Evolutionary conservation across 2,113 vertebrate genomes (phyloP), one percentile per base, ranked within the genome.

Genomic region (Platysteira castanea): DNA sequence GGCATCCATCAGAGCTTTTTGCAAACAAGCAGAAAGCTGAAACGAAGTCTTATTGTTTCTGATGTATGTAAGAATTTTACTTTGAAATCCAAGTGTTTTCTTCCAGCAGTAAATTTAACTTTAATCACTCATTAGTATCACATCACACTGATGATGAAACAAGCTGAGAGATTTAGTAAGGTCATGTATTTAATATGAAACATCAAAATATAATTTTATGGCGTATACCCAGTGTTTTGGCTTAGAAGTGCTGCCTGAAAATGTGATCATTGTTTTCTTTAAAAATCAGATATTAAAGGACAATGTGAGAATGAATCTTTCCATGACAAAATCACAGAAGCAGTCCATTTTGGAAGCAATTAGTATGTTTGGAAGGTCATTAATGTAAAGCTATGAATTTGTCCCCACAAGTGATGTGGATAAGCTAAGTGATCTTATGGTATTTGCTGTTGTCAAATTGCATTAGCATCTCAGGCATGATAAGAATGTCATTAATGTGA

Each of bases 401-500:
- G 35, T 94, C 56, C 81, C 54, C 57, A n/a, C 47, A 63, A 86
- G 68, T 93, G 77, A 74, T 59, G 54, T 52, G 73, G 90, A 70
- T 90, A 90, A 95, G 46, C 83, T 79, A 88, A 92, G 26, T 70
- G 77, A 84, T 95, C 73, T 81, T 92, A 41, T 0, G 44, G 44
- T 63, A 80, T 91, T 83, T 96, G 76, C 59, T 92, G 60, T 92
- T 89, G 92, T 96, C 91, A 88, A 67, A 92, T 78, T 91, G 41
- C 46, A 85, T 97, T 97, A 91, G 49, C 75, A 63, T 93, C 71
- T 91, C 68, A 50, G 41, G 39, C 54, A 81, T 92, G 84, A 89
- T 96, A 93, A 87, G 77, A 92, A 87, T 91, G 84, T 88, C 90
- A 90, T 95, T 95, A 97, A 89, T 73, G 49, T 77, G 87, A 87